Conservation (phyloP, 2,113 vertebrate genomes). For the Podarcis muralis region DNA sequence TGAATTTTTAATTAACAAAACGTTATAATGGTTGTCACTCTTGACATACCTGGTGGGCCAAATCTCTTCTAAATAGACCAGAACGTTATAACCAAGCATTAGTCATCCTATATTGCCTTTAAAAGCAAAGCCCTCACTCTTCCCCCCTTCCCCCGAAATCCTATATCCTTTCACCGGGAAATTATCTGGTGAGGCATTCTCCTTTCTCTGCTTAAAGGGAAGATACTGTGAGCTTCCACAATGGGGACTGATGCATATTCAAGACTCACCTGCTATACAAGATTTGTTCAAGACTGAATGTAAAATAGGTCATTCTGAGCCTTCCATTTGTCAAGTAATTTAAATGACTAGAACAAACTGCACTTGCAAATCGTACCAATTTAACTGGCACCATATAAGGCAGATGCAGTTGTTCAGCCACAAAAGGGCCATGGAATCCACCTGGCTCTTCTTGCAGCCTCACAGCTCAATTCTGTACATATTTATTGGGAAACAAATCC, state of each 20-base stretch:
- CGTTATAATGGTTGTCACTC: slow-evolving; percentile 11
- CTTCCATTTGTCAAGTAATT: slow-evolving; percentile 22
- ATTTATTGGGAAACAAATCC: background rate
- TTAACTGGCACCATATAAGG: background rate
- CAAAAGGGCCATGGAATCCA: background rate
- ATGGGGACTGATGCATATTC: slow-evolving; percentile 39
- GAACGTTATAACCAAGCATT: slow-evolving; percentile 41
- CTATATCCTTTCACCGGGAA: slow-evolving; percentile 26
- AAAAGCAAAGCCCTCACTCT: background rate
- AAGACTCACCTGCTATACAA: slow-evolving; percentile 16
- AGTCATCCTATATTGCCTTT: slow-evolving; percentile 5
- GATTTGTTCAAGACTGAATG: slow-evolving; percentile 25
- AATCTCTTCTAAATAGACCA: background rate
- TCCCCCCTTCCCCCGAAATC: background rate
- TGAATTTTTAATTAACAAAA: slow-evolving; percentile 66
- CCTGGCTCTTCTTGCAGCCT: background rate
- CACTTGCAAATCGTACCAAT: slow-evolving; percentile 6
- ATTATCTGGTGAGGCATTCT: slow-evolving; percentile 2
- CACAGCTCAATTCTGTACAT: background rate
- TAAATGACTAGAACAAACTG: slow-evolving; percentile 7
- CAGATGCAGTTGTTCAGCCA: background rate
- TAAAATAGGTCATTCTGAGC: slow-evolving; percentile 13
- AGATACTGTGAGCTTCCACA: background rate
- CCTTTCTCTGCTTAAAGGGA: slow-evolving; percentile 29
- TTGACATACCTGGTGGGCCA: slow-evolving; percentile 22